These are phyloP conservation scores for Ctena decussata DNA, from an alignment of 2,888 invertebrate species.

Conservation along the genomic window DNA sequence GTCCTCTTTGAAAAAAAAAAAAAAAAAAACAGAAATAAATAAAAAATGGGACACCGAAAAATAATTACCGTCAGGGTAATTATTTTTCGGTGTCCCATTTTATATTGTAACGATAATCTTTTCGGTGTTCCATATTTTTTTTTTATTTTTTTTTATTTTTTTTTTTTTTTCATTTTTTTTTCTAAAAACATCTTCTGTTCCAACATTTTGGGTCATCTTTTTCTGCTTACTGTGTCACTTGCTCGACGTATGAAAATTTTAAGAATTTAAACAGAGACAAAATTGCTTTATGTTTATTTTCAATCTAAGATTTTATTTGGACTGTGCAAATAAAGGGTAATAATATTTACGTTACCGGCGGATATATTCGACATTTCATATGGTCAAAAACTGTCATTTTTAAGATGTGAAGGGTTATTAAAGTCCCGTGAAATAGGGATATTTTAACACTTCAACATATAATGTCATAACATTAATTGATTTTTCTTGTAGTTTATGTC, in stretches of 20 bases:
- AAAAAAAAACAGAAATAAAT: too few species aligned
- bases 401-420: not conserved
- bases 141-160: too few species aligned
- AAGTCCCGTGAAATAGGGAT: not conserved
- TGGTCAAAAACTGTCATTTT: not conserved
- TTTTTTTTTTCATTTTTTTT: too few species aligned
- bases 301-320: not conserved
- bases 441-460: not conserved
- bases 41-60: too few species aligned
- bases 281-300: not conserved
- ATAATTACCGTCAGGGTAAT: too few species aligned
- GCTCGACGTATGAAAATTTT: not conserved
- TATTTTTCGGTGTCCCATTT: too few species aligned
- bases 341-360: not conserved
- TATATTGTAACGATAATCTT: too few species aligned
- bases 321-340: not conserved
- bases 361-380: not conserved
- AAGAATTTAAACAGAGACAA: not conserved
- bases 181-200: too few species aligned
- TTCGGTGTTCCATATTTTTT: too few species aligned
- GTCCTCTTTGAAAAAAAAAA: too few species aligned
- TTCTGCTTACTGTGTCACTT: too few species aligned
- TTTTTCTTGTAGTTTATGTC: not conserved
- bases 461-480: not conserved
- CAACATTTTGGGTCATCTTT: too few species aligned